Evolutionary conservation across 1,140 invertebrate genomes (phyloP).

Genomic region (Dendroctonus valens): DNA sequence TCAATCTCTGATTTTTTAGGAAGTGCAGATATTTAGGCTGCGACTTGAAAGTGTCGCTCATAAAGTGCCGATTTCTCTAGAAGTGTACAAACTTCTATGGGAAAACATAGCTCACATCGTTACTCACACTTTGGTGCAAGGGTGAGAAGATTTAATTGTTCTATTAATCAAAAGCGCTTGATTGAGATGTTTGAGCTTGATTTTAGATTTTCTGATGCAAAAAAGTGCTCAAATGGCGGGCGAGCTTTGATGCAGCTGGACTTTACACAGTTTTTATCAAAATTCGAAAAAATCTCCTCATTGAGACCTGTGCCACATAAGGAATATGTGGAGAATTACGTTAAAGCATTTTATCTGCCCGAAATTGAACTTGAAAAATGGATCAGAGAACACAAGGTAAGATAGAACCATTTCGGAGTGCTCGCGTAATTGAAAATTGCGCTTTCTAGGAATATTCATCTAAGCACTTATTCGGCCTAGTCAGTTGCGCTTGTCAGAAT

Average conservation of each 20-base stretch:
- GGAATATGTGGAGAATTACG: conserved; percentile 90
- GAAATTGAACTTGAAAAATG: conserved; percentile 85
- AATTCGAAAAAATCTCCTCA: conserved; percentile 82
- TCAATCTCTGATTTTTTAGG: conserved; percentile 53
- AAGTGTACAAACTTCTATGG: conserved; percentile 77
- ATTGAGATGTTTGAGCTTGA: background rate
- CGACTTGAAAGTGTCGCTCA: conserved; percentile 68
- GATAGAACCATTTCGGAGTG: conserved; percentile 28
- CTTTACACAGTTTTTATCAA: conserved; percentile 91
- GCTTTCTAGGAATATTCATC: conserved; percentile 75
- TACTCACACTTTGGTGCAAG: conserved; percentile 87
- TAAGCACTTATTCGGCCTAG: conserved; percentile 81
- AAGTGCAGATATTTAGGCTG: conserved; percentile 76
- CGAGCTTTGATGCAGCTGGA: conserved; percentile 96
- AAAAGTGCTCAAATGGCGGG: conserved; percentile 95
- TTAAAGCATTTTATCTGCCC: conserved; percentile 95
- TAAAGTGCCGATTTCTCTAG: conserved; percentile 67
- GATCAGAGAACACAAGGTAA: conserved; percentile 77
- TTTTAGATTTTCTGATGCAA: conserved; percentile 78
- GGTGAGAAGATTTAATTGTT: conserved; percentile 56
- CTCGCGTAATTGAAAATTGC: conserved; percentile 7
- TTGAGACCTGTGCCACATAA: conserved; percentile 83
- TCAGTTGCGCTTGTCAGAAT: conserved; percentile 83
- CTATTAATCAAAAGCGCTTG: conserved; percentile 3
- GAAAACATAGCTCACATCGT: conserved; percentile 80